Evolutionary conservation across 2,888 invertebrate species (phyloP), one percentile per base, ranked within the genome.

Genomic region (Petrolisthes cinctipes): DNA sequence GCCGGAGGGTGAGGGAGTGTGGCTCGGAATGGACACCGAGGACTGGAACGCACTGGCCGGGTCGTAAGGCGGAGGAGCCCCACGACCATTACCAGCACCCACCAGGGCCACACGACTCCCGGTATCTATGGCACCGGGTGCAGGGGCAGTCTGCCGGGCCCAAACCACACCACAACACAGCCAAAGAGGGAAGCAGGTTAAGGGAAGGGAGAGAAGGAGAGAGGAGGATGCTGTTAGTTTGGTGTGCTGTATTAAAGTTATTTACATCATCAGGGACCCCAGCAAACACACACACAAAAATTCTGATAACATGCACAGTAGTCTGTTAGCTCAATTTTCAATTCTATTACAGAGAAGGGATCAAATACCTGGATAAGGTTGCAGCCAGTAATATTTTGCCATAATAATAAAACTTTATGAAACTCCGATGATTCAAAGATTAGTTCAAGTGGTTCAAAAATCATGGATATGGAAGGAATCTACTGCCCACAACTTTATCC

Each of bases 1-100:
- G 23, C 89, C 89, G 37, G 37, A 54, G 56, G 79, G 56, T 2
- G 81, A 23, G 61, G 37, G 20, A 1, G 81, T 57, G 81, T 56
- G 11, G 14, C 57, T 14, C 20, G 61, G 81, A 3, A 81, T 37
- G 61, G 78, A 54, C 4, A 78, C 54, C 3, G 81, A 82, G n/a
- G 81, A 82, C 17, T 82, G 81, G 14, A 82, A 37, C 37, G 53
- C 61, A 17, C 80, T 80, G 80, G 14, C 23, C 66, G 17, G 5
- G 80, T 5, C 51, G 17, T 81, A 81, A 7, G 81, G 81, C 5
- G 68, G 81, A 17, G 81, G 81, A 37, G 37, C 66, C 17, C 66
- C 81, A 6, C n/a, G 51, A 17, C 6, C 61, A 9, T 11, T n/a
- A 1, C 56, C 56, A 0, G 23, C 81, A 37, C 54, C 54, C 6